Evolutionary conservation across 2,888 invertebrate genomes (phyloP), one percentile per base, ranked within the genome.

Genomic region (Hecatera dysodea): DNA sequence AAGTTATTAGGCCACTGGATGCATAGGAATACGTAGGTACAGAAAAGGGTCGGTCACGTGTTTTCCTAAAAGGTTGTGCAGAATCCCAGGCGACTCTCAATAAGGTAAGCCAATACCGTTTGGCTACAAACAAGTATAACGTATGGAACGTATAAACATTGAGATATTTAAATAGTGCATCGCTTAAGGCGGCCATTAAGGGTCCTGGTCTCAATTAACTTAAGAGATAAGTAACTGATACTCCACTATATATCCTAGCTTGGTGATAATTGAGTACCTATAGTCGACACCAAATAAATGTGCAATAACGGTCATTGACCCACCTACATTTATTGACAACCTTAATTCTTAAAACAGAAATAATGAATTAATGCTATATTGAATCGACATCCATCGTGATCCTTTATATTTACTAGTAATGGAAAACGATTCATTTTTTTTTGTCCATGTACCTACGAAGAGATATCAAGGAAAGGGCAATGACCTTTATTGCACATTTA

Each of bases 1-100:
- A 77, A 65, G 81, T 71, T 79, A 81, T 81, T 67, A 79, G 53
- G 27, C 19, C 39, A 59, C n/a, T 70, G 61, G 53, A 50, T 62
- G 66, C 63, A 67, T 64, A 64, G n/a, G 24, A 44, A 72, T 46
- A 64, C 5, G 33, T 57, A 27, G 5, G 1, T 29, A 27, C 15
- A 22, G 7, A 55, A 0, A 44, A 60, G 78, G 75, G 36, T 52
- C 61, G 44, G 78, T 70, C 78, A 81, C 71, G 77, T 71, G 76
- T 71, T 70, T 46, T 65, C 61, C 46, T 76, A 61, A 80, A 80
- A 63, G 69, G 69, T 81, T 57, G 39, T 29, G 8, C 22, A 61
- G 61, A 55, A 73, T 73, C 74, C 67, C 59, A 48, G 19, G 36
- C 68, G 33, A 64, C 15, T 44, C 67, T 55, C 53, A 61, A 59